Evolutionary conservation across 2,888 invertebrate species (phyloP), one percentile per base, ranked within the genome.

Genomic region (Neria commutata): DNA sequence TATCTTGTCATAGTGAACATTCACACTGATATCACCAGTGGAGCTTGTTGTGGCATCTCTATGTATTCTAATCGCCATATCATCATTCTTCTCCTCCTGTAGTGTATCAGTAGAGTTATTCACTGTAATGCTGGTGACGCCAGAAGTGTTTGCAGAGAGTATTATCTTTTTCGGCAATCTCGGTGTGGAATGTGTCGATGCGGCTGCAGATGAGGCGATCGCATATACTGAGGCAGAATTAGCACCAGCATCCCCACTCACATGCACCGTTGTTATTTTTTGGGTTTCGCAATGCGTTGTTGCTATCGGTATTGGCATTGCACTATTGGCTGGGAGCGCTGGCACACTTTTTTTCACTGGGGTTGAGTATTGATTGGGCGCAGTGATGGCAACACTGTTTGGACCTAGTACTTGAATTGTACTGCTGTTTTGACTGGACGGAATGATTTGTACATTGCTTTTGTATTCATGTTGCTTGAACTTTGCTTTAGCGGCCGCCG

Each of bases 381-480:
- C 54, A 16, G 71, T 60, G 45, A 63, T 58, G 50, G 65, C 62
- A 68, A 60, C 56, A 62, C 64, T 19, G 60, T 56, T 57, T 52
- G 67, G 64, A 19, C 70, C 70, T 29, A 76, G 67, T 57, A 80
- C 74, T 62, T 80, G 79, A 61, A 81, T 79, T 60, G 79, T 76
- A 68, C 74, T 72, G 54, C 65, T 67, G 56, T 62, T 76, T 60
- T 69, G 72, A 73, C 75, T 80, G 81, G 81, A 81, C 81, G 81
- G 81, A 76, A 81, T 81, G 42, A 81, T 81, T 80, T 81, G 81
- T 72, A 81, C 81, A 67, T 81, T 81, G 66, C 81, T 81, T 71
- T 80, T 81, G 61, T 78, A 81, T 58, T 75, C 76, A 54, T 72
- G 69, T 56, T 70, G 69, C 55, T 63, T 66, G 56, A 51, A 56